These are phyloP conservation scores for Dryomyza anilis DNA, from an alignment of 2,888 invertebrate genomes.

Conservation along the genomic window DNA sequence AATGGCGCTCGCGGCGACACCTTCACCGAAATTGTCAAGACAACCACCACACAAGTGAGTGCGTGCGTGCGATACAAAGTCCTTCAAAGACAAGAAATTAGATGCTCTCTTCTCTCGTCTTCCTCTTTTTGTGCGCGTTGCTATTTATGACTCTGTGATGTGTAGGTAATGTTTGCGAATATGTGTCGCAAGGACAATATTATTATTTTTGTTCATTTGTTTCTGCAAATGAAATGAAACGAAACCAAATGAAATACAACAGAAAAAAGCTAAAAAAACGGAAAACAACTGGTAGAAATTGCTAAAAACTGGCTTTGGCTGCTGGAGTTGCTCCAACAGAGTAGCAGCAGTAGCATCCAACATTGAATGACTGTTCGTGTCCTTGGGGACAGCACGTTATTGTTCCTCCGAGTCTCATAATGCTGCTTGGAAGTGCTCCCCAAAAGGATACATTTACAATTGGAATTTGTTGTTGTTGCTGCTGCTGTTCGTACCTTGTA, in stretches of 20 bases:
- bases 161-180: not conserved
- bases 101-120: too few species aligned
- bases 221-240: slow-evolving; percentile 3
- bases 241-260: not conserved
- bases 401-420: slow-evolving; percentile 62
- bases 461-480: slow-evolving; percentile 46
- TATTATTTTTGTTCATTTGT: slow-evolving; percentile 18
- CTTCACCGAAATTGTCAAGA: too few species aligned
- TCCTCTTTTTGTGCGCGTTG: not conserved
- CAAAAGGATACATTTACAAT: slow-evolving; percentile 59
- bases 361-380: slow-evolving; percentile 35
- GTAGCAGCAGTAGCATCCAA: slow-evolving; percentile 26
- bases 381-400: slow-evolving; percentile 55
- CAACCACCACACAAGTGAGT: not conserved
- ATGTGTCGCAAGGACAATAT: slow-evolving; percentile 7
- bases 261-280: not conserved
- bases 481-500: slow-evolving; percentile 31
- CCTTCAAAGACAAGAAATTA: too few species aligned
- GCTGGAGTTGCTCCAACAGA: not conserved
- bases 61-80: not conserved
- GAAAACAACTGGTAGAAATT: not conserved
- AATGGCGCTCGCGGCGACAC: too few species aligned
- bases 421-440: slow-evolving; percentile 54
- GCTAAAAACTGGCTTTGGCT: slow-evolving; percentile 7
- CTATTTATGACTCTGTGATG: not conserved